Base-by-base conservation (phyloP, 2,888 invertebrate genomes). In the Pristionchus maxplancki region DNA sequence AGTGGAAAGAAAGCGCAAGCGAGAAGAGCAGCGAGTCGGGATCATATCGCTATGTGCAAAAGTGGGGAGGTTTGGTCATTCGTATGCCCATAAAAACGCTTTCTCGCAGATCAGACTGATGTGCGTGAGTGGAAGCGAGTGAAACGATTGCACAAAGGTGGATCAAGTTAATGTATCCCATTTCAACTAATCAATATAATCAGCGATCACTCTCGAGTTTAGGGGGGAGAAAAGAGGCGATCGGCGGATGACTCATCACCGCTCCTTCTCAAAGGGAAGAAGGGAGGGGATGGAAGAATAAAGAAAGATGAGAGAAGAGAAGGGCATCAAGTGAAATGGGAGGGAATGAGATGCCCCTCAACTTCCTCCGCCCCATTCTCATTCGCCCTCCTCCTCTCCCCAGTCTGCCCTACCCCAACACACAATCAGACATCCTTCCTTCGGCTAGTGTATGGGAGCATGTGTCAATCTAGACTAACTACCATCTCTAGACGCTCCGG, bases 181-280 rank as follows among this genome's bases (percentile, higher is more conserved):
- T 58, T 6, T n/a, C 58, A 17, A 74, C 44, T 9, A 78, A 78
- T 48, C 44, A 44, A 44, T 78, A 48, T 20, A 78, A 78, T 78
- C 78, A 44, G 78, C 13, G n/a, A 78, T 78, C 78, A 78, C 78
- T 78, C 67, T 34, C 15, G 67, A 13, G n/a, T 28, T n/a, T 40
- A n/a, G 24, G 24, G 8, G 3, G 20, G 40, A 74, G 20, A 28
- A 74, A 74, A 74, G 40, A 40, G 37, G 17, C 40, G 44, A 48
- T 78, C 78, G 78, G n/a, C 28, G 74, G 31, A 48, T 78, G 78
- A 78, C n/a, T 78, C 78, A 78, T 78, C 78, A 24, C 9, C 44
- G 40, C 44, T 78, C 78, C 44, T 89, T 89, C 89, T 89, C 89
- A 86, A 89, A 88, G 74, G 78, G 86, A 58, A 88, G 88, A 88